Base-by-base conservation (phyloP, 2,113 vertebrate species). In the Tupaia chinensis region DNA sequence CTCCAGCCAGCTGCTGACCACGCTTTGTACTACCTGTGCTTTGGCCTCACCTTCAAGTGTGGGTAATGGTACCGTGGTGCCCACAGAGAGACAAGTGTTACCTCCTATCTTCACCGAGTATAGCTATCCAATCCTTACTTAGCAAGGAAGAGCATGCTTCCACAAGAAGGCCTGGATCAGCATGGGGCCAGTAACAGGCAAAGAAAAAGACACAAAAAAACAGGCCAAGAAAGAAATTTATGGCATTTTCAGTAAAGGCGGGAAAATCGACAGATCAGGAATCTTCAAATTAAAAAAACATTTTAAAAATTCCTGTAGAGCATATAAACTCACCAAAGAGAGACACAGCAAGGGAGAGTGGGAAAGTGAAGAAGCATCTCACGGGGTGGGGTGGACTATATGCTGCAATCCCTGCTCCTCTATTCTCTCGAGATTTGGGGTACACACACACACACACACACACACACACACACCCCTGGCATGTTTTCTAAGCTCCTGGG, bases 231-330 rank as follows among this genome's bases (percentile, higher is more conserved):
- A 44, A 58, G 63, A 6, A 7, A 44, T 72, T 12, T 8, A 1
- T 0, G 0, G 19, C 0, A 2, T 4, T 4, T 0, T 10, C 4
- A 1, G 23, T 0, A 2, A 60, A 58, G 90, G 73, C 1, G 0
- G 0, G 0, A 7, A 63, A 27, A 7, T 27, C 56, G 72, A 0
- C 1, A 25, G 23, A 8, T 0, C 77, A 13, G 9, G 23, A 56
- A 3, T 19, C n/a, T 16, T 20, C 44, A 72, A 23, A 0, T 53
- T 44, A 44, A 44, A 44, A 44, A 44, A 44, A 44, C 2, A 44
- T 32, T 32, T 32, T 32, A 32, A 32, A 32, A 44, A 44, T 44
- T 44, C 44, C 44, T 44, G 44, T 44, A 44, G 44, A 44, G 44
- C 44, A 44, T 44, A 44, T 44, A 44, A 44, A 44, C 44, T 44